Conservation (phyloP, 2,797 vertebrate species). For the Fringilla coelebs region DNA sequence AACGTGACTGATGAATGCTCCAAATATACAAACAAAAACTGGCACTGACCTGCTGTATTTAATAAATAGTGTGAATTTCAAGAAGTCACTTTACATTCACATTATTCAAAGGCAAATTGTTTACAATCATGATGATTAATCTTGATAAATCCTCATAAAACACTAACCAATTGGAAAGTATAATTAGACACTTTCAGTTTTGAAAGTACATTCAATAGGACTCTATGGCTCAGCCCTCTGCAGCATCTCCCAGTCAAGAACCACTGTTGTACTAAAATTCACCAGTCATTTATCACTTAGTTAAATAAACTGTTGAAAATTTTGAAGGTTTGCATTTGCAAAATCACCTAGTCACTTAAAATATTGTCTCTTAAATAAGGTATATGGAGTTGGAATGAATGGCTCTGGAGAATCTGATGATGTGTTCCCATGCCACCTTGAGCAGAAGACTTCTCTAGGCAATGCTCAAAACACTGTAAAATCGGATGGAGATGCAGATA, state of each 20-base stretch:
- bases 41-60: constrained; percentile 19
- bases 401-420: background rate
- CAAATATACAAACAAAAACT: constrained; percentile 31
- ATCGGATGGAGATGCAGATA: background rate
- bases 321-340: background rate
- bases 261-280: background rate
- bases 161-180: background rate
- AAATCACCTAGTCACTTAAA: background rate
- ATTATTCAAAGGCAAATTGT: constrained; percentile 17
- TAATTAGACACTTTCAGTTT: constrained; percentile 16
- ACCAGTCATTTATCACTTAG: background rate
- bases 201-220: background rate
- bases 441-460: background rate
- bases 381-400: background rate
- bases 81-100: constrained; percentile 3
- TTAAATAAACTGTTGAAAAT: background rate
- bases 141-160: constrained; percentile 17
- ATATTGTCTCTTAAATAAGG: background rate
- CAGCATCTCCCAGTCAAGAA: background rate
- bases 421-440: background rate
- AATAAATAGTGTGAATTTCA: constrained; percentile 35
- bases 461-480: background rate
- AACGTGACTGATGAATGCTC: constrained; percentile 43
- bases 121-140: constrained; percentile 53
- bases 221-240: background rate